phyloP scores from a whole-genome alignment of 2,113 vertebrate species.

The Phyllopteryx taeniolatus region DNA sequence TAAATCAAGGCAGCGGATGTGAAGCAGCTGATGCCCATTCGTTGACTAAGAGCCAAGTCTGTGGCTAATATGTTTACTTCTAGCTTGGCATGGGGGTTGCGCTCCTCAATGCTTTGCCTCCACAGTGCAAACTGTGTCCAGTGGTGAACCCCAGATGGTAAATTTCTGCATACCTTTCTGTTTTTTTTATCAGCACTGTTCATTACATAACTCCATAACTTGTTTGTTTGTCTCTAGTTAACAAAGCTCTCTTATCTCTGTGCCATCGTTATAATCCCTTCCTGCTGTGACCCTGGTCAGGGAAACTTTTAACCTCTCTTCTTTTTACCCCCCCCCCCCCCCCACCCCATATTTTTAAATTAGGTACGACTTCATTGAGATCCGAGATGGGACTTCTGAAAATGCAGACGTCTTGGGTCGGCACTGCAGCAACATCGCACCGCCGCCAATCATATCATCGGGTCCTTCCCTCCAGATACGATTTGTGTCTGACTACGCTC shows the following conservation, averaged over 20 bases:
- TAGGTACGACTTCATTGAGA: slow-evolving; percentile 97
- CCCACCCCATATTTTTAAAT: neutral
- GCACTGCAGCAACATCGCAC: slow-evolving; percentile 97
- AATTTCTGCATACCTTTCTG: slow-evolving; percentile 47
- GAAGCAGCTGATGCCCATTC: neutral
- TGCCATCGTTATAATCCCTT: slow-evolving; percentile 8
- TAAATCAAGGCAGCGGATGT: neutral
- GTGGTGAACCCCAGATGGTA: slow-evolving; percentile 26
- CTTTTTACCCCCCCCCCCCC: neutral
- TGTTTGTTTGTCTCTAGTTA: slow-evolving; percentile 26
- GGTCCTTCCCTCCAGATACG: slow-evolving; percentile 87
- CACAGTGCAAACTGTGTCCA: slow-evolving; percentile 23
- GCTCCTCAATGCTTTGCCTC: slow-evolving; percentile 22
- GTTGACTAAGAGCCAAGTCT: slow-evolving; percentile 22
- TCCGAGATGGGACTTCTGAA: slow-evolving; percentile 88
- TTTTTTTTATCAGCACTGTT: slow-evolving; percentile 44
- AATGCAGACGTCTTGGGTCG: slow-evolving; percentile 87
- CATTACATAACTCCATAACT: slow-evolving; percentile 33
- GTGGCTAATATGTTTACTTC: slow-evolving; percentile 28
- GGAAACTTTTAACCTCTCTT: neutral
- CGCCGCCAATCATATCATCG: slow-evolving; percentile 90
- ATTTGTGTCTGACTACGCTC: slow-evolving; percentile 94
- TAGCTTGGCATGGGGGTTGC: slow-evolving; percentile 25
- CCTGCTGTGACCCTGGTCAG: slow-evolving; percentile 1
- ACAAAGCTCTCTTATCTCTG: slow-evolving; percentile 11